These are phyloP conservation scores for Pheosia gnoma DNA, from an alignment of 2,888 invertebrate species.

Conservation along the genomic window DNA sequence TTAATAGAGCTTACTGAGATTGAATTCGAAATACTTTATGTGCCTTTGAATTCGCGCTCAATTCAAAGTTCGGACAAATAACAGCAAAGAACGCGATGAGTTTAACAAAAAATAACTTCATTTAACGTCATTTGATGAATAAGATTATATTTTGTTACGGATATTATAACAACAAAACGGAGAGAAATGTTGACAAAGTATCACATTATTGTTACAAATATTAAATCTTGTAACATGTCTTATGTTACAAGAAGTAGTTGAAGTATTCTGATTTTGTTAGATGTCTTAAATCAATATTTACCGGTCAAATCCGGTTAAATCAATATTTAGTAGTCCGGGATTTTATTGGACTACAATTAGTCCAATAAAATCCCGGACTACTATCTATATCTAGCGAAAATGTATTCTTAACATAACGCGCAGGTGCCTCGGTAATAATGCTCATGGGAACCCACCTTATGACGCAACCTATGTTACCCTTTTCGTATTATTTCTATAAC, in stretches of 20 bases:
- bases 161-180: no score
- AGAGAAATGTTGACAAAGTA: no score
- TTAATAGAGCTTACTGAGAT: constrained; percentile 12
- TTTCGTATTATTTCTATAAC: constrained; percentile 31
- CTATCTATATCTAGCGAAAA: constrained; percentile 6
- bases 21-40: background rate
- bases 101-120: background rate
- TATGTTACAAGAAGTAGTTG: no score
- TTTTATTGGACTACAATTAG: no score
- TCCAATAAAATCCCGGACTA: background rate
- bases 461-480: constrained; percentile 28
- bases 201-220: no score
- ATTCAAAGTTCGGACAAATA: background rate
- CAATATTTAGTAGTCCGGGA: no score
- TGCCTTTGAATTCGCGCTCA: background rate
- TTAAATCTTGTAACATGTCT: no score
- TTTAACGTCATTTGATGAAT: background rate
- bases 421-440: constrained; percentile 19
- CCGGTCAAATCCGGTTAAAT: no score
- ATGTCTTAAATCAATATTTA: no score
- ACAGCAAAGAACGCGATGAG: background rate
- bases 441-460: constrained; percentile 27
- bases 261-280: no score
- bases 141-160: background rate
- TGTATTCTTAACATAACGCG: constrained; percentile 19